phyloP scores from a whole-genome alignment of 2,797 vertebrate genomes.

The Macroramphosus scolopax region DNA sequence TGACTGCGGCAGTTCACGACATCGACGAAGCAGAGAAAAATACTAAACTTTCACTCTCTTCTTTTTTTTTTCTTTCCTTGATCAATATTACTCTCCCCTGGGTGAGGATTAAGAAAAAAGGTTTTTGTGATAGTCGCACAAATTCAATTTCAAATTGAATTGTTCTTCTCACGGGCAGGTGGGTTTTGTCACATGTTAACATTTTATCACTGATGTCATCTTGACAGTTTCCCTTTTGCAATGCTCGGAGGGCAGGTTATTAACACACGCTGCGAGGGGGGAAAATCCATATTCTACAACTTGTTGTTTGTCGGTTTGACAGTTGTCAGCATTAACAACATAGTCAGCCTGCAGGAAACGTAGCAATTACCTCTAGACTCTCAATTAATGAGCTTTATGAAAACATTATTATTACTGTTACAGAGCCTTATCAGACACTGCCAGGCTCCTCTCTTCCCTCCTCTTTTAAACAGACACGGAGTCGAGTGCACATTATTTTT shows the following conservation, averaged over 20 bases:
- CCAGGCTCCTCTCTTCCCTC: constrained; percentile 69
- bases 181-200: constrained; percentile 79
- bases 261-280: constrained; percentile 75
- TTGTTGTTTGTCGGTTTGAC: constrained; percentile 84
- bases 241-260: constrained; percentile 81
- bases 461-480: constrained; percentile 64
- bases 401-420: constrained; percentile 81
- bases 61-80: constrained; percentile 69
- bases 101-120: constrained; percentile 72
- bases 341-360: constrained; percentile 78
- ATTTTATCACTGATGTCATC: constrained; percentile 82
- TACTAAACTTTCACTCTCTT: constrained; percentile 55
- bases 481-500: constrained; percentile 65
- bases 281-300: constrained; percentile 81
- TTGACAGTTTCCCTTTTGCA: constrained; percentile 80
- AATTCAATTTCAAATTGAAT: constrained; percentile 78
- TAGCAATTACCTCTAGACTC: constrained; percentile 80
- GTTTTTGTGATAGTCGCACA: constrained; percentile 70
- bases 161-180: constrained; percentile 76
- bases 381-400: constrained; percentile 84
- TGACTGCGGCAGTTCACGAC: too few relatives aligned
- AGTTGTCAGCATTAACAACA: constrained; percentile 80
- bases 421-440: constrained; percentile 78
- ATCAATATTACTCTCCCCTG: constrained; percentile 76
- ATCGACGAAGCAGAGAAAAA: too few relatives aligned